phyloP scores from a whole-genome alignment of 2,797 vertebrate species.

The Sebastes flavidus region DNA sequence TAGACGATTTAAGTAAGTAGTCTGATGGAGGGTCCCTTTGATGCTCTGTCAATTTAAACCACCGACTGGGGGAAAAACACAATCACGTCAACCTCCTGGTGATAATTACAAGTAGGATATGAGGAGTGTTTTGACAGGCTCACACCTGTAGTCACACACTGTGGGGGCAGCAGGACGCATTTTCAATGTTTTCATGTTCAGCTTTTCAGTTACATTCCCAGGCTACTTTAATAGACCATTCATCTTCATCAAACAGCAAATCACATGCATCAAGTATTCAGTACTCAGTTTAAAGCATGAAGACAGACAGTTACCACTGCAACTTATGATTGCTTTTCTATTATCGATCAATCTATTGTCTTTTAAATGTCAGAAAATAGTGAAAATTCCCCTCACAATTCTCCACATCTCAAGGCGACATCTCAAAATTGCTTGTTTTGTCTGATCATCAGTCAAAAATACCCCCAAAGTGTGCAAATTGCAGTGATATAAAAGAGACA shows the following conservation, averaged over 20 bases:
- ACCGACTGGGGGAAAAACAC: conserved; percentile 18
- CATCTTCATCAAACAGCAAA: neutral
- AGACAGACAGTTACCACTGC: neutral
- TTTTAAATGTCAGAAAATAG: neutral
- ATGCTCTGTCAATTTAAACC: conserved; percentile 37
- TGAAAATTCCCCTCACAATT: neutral
- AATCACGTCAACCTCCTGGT: conserved; percentile 36
- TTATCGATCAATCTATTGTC: neutral
- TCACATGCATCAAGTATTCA: neutral
- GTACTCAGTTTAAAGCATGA: neutral
- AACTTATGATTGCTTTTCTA: neutral
- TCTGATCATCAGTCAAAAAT: neutral
- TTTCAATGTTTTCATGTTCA: neutral
- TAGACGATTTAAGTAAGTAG: conserved; percentile 25
- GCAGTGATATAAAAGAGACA: neutral
- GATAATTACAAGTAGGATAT: conserved; percentile 33
- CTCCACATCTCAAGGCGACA: neutral
- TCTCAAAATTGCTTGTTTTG: neutral
- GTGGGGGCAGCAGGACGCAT: neutral
- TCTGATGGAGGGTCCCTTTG: conserved; percentile 32
- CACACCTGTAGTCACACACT: conserved; percentile 25
- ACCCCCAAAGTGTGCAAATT: neutral
- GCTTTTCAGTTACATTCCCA: neutral
- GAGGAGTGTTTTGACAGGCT: conserved; percentile 40
- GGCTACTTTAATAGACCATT: neutral